These are phyloP conservation scores for Mus musculus DNA, from an alignment of 2,113 vertebrate species.

Conservation along the genomic window DNA sequence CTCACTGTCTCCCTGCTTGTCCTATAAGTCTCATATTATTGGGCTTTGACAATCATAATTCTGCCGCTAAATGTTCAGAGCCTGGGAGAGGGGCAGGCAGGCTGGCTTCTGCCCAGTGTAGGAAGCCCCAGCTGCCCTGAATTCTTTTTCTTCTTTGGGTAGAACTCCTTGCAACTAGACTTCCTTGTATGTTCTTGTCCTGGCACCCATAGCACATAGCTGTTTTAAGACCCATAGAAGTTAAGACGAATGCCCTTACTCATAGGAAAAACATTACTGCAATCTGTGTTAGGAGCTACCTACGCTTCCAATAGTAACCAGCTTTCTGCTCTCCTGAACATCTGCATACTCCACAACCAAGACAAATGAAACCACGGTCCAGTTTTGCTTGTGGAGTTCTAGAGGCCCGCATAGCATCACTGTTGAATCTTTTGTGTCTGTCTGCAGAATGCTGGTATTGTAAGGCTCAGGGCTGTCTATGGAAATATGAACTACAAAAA, in stretches of 20 bases:
- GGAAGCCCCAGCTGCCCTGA: slow-evolving; percentile 57
- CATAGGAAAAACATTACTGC: neutral
- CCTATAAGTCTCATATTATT: neutral
- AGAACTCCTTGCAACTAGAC: slow-evolving; percentile 4
- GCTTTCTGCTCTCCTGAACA: slow-evolving; percentile 45
- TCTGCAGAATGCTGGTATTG: slow-evolving; percentile 81
- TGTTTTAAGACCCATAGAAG: slow-evolving; percentile 12
- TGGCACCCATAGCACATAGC: slow-evolving; percentile 21
- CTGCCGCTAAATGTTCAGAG: neutral
- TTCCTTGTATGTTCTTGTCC: neutral
- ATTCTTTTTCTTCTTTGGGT: slow-evolving; percentile 61
- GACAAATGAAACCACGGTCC: slow-evolving; percentile 47
- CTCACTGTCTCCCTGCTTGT: neutral
- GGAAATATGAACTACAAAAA: slow-evolving; percentile 84
- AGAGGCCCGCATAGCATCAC: slow-evolving; percentile 48
- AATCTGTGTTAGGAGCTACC: neutral
- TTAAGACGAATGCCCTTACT: neutral
- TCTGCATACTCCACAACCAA: slow-evolving; percentile 56
- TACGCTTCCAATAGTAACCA: neutral
- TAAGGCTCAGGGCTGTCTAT: slow-evolving; percentile 84
- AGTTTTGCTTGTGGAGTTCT: slow-evolving; percentile 69
- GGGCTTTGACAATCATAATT: too few relatives aligned
- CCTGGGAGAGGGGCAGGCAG: neutral
- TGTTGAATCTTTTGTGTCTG: slow-evolving; percentile 76
- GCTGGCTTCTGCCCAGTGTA: slow-evolving; percentile 16